A percentile compares a stretch with the other conserved stretches of the same genome.
Conservation (phyloP, 2,113 vertebrate species). For the Paracanthobrama guichenoti region DNA sequence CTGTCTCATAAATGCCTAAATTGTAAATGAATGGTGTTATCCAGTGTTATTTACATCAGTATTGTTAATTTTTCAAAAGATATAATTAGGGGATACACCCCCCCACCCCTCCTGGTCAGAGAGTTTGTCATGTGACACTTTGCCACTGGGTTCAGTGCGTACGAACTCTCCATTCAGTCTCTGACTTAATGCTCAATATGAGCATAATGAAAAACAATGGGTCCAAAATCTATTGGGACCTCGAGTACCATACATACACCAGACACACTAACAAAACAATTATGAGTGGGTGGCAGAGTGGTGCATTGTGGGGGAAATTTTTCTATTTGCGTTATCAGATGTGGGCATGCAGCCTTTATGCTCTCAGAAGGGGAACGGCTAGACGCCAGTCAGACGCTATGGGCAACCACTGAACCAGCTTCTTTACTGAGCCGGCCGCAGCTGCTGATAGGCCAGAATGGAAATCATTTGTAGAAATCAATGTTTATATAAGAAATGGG, state of each 20-base stretch:
- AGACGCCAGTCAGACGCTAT: not conserved
- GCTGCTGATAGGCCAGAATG: not conserved
- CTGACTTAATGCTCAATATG: slow-evolving; percentile 33
- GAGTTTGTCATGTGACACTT: not conserved
- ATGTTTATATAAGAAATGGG: slow-evolving; percentile 41
- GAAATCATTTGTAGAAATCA: slow-evolving; percentile 25
- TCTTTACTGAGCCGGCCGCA: not conserved
- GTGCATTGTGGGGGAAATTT: slow-evolving; percentile 56
- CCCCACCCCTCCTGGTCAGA: not conserved
- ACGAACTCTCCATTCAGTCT: slow-evolving; percentile 31
- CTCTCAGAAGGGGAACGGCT: slow-evolving; percentile 33
- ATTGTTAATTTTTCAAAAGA: not conserved
- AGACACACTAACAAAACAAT: slow-evolving; percentile 46
- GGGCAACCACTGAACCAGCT: not conserved
- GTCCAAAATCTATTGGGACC: slow-evolving; percentile 28
- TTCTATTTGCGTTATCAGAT: slow-evolving; percentile 75
- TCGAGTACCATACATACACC: slow-evolving; percentile 28
- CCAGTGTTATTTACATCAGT: no score
- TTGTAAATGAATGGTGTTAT: not conserved
- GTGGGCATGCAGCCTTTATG: slow-evolving; percentile 58
- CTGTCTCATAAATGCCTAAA: no score
- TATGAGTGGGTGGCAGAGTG: slow-evolving; percentile 63
- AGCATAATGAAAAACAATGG: slow-evolving; percentile 54
- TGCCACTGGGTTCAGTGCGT: slow-evolving; percentile 24
- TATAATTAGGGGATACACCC: not conserved